Evolutionary conservation across 2,888 invertebrate genomes (phyloP).

Genomic region (Tenthredo distinguenda): DNA sequence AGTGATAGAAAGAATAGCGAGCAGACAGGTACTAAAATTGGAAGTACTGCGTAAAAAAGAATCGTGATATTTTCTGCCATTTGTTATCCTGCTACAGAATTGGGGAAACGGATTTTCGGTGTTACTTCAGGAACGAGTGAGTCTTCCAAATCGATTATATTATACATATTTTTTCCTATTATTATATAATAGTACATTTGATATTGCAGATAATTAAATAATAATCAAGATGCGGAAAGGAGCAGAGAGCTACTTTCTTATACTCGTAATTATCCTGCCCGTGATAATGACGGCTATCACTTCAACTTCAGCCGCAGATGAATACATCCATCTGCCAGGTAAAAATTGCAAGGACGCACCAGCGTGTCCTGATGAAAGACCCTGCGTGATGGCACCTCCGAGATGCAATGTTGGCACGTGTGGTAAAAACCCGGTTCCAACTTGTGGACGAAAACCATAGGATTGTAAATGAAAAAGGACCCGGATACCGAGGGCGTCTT

Average conservation of each 20-base stretch:
- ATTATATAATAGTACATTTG: neutral
- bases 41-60: neutral
- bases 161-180: neutral
- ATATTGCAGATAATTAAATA: slow-evolving; percentile 53
- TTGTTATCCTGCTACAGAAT: neutral
- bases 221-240: slow-evolving; percentile 54
- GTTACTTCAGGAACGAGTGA: neutral
- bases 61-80: neutral
- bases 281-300: slow-evolving; percentile 57
- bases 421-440: slow-evolving; percentile 61
- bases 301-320: slow-evolving; percentile 52
- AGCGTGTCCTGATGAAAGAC: slow-evolving; percentile 63
- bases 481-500: neutral
- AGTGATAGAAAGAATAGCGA: neutral
- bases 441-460: slow-evolving; percentile 57
- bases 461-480: neutral
- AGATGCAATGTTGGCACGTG: slow-evolving; percentile 66
- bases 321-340: slow-evolving; percentile 68
- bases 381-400: slow-evolving; percentile 66
- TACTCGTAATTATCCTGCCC: slow-evolving; percentile 53
- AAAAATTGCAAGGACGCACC: slow-evolving; percentile 67
- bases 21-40: neutral
- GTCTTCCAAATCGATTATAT: neutral
- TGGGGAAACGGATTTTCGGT: neutral
- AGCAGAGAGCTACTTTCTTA: neutral